Conservation (phyloP, 2,888 invertebrate species). For the Hecatera dysodea region DNA sequence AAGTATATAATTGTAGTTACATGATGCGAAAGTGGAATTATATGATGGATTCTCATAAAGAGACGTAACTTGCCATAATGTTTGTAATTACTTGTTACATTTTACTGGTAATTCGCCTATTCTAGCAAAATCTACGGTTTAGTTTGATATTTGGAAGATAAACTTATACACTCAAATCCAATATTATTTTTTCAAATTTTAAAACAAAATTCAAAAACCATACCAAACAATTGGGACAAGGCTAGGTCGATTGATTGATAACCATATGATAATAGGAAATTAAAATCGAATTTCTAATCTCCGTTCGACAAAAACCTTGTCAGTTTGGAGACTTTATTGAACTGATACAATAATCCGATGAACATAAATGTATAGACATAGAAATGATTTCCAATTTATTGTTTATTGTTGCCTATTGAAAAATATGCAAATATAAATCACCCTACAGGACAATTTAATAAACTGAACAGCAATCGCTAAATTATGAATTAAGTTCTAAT, state of each 20-base stretch:
- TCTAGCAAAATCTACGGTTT: not conserved
- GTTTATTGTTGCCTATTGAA: not conserved
- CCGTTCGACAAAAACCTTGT: no score
- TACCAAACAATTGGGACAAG: no score
- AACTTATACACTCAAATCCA: no score
- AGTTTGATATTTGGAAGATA: not conserved
- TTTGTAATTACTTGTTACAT: conserved; percentile 14
- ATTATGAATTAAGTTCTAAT: conserved; percentile 10
- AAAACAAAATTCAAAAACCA: no score
- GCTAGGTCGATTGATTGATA: no score
- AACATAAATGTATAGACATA: no score
- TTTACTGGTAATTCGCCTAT: not conserved
- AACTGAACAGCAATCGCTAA: not conserved
- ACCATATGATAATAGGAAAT: no score
- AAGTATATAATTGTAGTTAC: conserved; percentile 35
- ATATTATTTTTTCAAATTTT: not conserved
- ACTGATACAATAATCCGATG: no score
- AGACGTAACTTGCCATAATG: conserved; percentile 37
- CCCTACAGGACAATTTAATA: not conserved
- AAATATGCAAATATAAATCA: not conserved
- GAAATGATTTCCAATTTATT: no score
- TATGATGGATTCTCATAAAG: conserved; percentile 18
- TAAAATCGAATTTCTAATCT: no score
- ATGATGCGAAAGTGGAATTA: conserved; percentile 51
- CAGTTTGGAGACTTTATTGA: no score